Evolutionary conservation across 2,888 invertebrate species (phyloP).

Genomic region (Stegana nigrithorax): DNA sequence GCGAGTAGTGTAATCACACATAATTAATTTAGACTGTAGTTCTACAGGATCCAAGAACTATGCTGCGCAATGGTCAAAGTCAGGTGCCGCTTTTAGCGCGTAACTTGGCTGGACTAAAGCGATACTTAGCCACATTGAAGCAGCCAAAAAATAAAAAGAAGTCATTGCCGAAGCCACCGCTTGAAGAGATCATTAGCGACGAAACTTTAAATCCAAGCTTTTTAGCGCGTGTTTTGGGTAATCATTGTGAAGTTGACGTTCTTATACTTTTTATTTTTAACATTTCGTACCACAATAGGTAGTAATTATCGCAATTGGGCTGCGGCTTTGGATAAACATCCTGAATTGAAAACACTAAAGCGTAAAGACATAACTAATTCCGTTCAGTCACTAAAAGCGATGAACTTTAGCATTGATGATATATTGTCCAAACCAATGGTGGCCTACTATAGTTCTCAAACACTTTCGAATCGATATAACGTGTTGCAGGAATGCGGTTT

Average conservation of each 20-base stretch:
- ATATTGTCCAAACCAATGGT: constrained; percentile 72
- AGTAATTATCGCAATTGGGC: constrained; percentile 52
- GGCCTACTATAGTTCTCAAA: constrained; percentile 72
- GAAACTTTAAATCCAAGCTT: constrained; percentile 43
- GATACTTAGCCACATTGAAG: constrained; percentile 27
- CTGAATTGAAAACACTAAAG: constrained; percentile 54
- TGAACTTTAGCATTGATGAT: constrained; percentile 70
- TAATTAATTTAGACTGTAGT: constrained; percentile 20
- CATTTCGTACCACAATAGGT: constrained; percentile 37
- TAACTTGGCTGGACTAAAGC: constrained; percentile 20
- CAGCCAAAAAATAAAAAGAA: constrained; percentile 10
- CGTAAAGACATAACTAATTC: constrained; percentile 57
- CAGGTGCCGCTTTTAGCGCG: constrained; percentile 32
- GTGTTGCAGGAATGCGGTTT: constrained; percentile 75
- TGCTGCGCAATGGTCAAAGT: constrained; percentile 41
- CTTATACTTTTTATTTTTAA: background rate
- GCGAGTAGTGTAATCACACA: background rate
- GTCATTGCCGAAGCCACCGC: background rate
- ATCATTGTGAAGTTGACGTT: too few relatives aligned
- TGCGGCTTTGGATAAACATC: constrained; percentile 52
- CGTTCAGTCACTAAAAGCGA: constrained; percentile 46
- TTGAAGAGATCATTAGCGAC: too few relatives aligned
- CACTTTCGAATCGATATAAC: constrained; percentile 74
- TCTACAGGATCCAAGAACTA: too few relatives aligned
- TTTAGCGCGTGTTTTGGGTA: constrained; percentile 44